A percentile compares a stretch with the other conserved stretches of the same genome.
phyloP scores from a whole-genome alignment of 2,888 invertebrate genomes.

The Heliconius ismenius region DNA sequence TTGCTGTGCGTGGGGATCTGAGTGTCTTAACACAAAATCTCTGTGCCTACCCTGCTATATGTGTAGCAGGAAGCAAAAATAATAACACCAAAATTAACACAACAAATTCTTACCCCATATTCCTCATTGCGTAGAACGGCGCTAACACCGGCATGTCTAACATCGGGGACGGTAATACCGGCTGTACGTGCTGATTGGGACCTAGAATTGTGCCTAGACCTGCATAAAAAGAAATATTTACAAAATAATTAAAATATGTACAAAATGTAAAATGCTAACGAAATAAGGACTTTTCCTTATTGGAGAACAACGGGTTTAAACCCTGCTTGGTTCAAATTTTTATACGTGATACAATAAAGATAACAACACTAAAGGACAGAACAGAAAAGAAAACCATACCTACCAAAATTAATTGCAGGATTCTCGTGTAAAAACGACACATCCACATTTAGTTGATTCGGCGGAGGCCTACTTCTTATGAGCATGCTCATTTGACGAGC shows the following conservation, averaged over 20 bases:
- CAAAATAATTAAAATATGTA: no score
- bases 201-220: constrained; percentile 69
- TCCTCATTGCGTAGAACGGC: constrained; percentile 75
- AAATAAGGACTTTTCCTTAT: no score
- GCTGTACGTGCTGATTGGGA: constrained; percentile 65
- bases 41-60: no score
- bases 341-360: no score
- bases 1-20: no score
- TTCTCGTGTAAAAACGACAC: constrained; percentile 75
- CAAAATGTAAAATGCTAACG: no score
- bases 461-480: constrained; percentile 72
- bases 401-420: constrained; percentile 71
- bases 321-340: no score
- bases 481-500: constrained; percentile 73
- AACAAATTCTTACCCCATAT: constrained; percentile 63
- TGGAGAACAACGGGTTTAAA: no score
- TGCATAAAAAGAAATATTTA: constrained; percentile 38
- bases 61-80: no score
- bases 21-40: no score
- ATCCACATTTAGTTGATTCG: constrained; percentile 72
- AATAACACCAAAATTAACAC: no score
- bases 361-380: neutral
- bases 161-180: constrained; percentile 72
- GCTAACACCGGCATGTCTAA: constrained; percentile 70
- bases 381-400: constrained; percentile 47